Percentiles rank a stretch among this genome's conserved stretches.
Conservation (phyloP, 2,797 vertebrate genomes). For the Pangasius larnaudii region DNA sequence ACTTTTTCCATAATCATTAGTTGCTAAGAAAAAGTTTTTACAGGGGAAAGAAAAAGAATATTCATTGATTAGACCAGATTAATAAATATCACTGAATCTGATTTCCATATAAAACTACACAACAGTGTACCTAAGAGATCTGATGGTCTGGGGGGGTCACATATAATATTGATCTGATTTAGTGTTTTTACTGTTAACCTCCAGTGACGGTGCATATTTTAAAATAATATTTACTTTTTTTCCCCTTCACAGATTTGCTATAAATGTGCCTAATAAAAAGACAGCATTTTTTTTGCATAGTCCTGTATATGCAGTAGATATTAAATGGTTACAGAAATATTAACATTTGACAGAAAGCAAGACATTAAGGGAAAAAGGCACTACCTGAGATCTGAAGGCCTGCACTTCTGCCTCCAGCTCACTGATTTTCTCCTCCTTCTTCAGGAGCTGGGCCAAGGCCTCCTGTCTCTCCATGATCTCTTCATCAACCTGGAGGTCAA, state of each 20-base stretch:
- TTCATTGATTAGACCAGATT: not conserved
- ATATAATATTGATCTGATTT: not conserved
- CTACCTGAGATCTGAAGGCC: constrained; percentile 89
- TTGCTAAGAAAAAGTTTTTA: not conserved
- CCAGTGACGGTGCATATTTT: not conserved
- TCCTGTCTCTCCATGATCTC: constrained; percentile 92
- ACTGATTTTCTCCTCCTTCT: constrained; percentile 86
- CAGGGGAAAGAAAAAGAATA: not conserved
- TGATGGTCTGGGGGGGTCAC: not conserved
- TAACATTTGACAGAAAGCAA: not conserved
- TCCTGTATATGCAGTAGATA: not conserved
- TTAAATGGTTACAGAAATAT: not conserved
- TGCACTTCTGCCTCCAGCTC: constrained; percentile 88
- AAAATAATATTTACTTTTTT: not conserved
- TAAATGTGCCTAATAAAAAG: not conserved
- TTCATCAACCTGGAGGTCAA: constrained; percentile 85
- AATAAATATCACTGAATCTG: not conserved
- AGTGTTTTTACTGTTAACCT: not conserved
- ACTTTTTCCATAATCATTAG: not conserved
- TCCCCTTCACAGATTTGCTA: not conserved
- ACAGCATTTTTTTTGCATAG: not conserved
- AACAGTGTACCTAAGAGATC: not conserved
- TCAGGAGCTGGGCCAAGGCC: constrained; percentile 85
- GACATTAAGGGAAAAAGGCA: constrained; percentile 29
- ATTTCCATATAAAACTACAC: not conserved